Base-by-base conservation (phyloP, 2,888 invertebrate species). In the Watsonalla binaria region DNA sequence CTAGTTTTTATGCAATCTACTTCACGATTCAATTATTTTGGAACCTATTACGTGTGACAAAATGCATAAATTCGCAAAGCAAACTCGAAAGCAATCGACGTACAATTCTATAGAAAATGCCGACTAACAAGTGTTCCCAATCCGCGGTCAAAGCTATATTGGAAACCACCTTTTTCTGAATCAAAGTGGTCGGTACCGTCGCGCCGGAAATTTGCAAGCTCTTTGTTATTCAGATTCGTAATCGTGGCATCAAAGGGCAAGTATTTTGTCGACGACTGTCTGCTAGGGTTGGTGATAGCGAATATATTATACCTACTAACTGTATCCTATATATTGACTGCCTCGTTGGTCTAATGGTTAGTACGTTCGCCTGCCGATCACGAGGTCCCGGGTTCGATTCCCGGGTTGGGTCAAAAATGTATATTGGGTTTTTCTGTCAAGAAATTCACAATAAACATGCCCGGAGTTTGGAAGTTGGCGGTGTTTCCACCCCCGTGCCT, bases 151-250 rank as follows among this genome's bases (percentile, higher is more conserved):
- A 35, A 49, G 37, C 49, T 13, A 49, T 46, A 49, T 39, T 42
- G 6, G 4, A 13, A 49, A 37, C 39, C 47, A 48, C 47, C 47
- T 48, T 48, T 48, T 13, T 35, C 49, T 11, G 42, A 42, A 42
- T 11, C 42, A 42, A 8, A 42, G 11, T 11, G 42, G 11, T 42
- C 11, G 42, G 42, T 37, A 24, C 24, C 24, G 24, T 37, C 37
- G 37, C 11, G 42, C 11, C 11, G 53, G 54, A 58, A 70, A 72
- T 73, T 73, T 65, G 64, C 70, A 62, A 62, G 63, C 69, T 68
- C 68, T 74, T 74, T 75, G 76, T 71, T 75, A 76, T 76, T 76
- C 72, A 73, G 71, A 76, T 74, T 74, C 63, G 66, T 67, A 68
- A 73, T 67, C 65, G 68, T 56, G 57, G 63, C 68, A 71, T 74